Conservation (phyloP, 1,140 invertebrate species). For the Apis cerana region DNA sequence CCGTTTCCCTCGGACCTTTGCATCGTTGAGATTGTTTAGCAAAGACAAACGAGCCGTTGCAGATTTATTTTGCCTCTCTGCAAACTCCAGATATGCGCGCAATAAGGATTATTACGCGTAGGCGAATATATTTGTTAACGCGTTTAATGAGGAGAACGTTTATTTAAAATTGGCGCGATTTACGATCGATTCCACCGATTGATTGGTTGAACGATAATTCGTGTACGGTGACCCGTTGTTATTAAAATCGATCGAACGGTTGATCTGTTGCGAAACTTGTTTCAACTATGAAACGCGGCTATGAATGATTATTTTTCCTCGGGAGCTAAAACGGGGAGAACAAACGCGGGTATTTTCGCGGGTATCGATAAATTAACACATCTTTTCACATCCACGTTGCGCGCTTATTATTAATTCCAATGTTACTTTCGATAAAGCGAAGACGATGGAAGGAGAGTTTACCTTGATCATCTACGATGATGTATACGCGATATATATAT, state of each 20-base stretch:
- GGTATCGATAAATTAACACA: background rate
- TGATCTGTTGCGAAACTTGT: background rate
- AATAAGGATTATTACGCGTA: background rate
- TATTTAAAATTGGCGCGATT: background rate
- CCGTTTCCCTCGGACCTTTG: slow-evolving; percentile 25
- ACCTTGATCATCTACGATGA: too few species aligned
- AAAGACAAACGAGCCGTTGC: slow-evolving; percentile 38
- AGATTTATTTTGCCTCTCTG: slow-evolving; percentile 17
- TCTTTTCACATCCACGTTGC: too few species aligned
- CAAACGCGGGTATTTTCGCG: background rate
- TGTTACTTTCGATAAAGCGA: too few species aligned
- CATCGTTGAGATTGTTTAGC: slow-evolving; percentile 44
- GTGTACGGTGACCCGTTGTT: slow-evolving; percentile 7
- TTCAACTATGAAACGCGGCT: background rate
- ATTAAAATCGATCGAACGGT: slow-evolving; percentile 4
- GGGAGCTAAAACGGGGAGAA: background rate
- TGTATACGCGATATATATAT: too few species aligned
- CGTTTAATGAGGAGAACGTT: slow-evolving; percentile 30
- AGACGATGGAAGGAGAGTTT: too few species aligned
- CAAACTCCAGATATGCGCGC: slow-evolving; percentile 12
- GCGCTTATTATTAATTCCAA: too few species aligned
- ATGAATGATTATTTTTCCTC: too few species aligned
- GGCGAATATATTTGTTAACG: slow-evolving; percentile 45
- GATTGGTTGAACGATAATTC: slow-evolving; percentile 15
- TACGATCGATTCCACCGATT: background rate